phyloP scores from a whole-genome alignment of 2,797 vertebrate genomes.

The Xenopus petersii region DNA sequence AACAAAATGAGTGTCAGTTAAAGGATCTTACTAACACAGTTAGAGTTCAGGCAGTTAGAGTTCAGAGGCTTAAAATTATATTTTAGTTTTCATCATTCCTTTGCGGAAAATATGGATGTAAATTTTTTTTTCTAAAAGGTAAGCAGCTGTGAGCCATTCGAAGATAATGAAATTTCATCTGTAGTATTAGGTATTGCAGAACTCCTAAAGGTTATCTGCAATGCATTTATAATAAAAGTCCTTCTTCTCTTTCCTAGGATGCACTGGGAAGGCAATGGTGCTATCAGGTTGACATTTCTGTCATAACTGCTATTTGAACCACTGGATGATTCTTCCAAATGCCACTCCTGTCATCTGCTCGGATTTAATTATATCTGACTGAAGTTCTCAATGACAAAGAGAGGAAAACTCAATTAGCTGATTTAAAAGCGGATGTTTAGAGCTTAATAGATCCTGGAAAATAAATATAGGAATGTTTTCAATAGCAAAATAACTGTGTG shows the following conservation, averaged over 20 bases:
- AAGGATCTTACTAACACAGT: slow-evolving; percentile 16
- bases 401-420: slow-evolving; percentile 85
- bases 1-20: slow-evolving; percentile 13
- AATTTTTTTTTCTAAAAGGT: slow-evolving; percentile 49
- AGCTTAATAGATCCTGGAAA: slow-evolving; percentile 54
- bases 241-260: slow-evolving; percentile 54
- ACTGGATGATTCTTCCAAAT: slow-evolving; percentile 87
- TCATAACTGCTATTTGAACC: slow-evolving; percentile 91
- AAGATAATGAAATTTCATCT: slow-evolving; percentile 71
- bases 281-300: slow-evolving; percentile 97
- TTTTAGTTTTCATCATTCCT: slow-evolving; percentile 15
- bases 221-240: slow-evolving; percentile 75
- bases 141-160: slow-evolving; percentile 58
- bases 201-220: slow-evolving; percentile 88
- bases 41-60: neutral
- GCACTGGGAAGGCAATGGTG: slow-evolving; percentile 60
- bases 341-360: slow-evolving; percentile 86
- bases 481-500: neutral
- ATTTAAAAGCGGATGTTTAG: slow-evolving; percentile 61
- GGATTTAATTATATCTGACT: slow-evolving; percentile 93
- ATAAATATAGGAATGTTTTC: slow-evolving; percentile 24
- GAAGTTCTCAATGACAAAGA: slow-evolving; percentile 71
- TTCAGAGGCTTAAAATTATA: slow-evolving; percentile 7
- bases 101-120: slow-evolving; percentile 23
- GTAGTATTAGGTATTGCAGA: slow-evolving; percentile 66